Evolutionary conservation across 2,113 vertebrate genomes (phyloP), one percentile per base, ranked within the genome.

Genomic region (Actinemys pallida): DNA sequence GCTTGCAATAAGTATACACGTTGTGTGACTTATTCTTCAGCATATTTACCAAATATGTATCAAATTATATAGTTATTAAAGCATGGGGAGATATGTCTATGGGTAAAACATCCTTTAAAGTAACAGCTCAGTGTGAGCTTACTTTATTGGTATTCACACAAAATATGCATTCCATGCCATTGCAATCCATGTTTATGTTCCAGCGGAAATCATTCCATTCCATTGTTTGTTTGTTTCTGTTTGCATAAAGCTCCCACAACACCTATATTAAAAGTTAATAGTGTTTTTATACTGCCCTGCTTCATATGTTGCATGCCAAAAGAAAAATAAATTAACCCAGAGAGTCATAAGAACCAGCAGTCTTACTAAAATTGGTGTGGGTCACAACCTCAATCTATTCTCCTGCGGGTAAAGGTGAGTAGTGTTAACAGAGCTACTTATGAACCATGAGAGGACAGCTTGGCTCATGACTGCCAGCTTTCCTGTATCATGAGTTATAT

Each of bases 21-120:
- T 91, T 97, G 93, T 97, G 81, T 97, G 97, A 96, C 69, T 97
- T 95, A 52, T 52, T 92, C 84, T 86, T 87, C 89, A 89, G 93
- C 92, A 91, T 96, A 93, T 96, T 96, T 96, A 93, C 95, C 92
- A 97, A 98, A 96, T 97, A 96, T 98, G 97, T 96, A 96, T 98
- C 95, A 97, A 97, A 98, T 98, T 98, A 98, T 98, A 96, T 94
- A 94, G 95, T 97, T 98, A 97, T 97, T 98, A 97, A 94, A 97
- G 94, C 93, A 88, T 96, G 96, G 96, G 90, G 96, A 97, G 93
- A 84, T 90, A 91, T 95, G 94, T 97, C 98, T 97, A 94, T 97
- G 94, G 96, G 86, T 96, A 96, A 97, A 98, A 87, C 93, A 97
- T 86, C 50, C 94, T 97, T 96, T 98, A 97, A 96, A 97, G 96